A percentile compares a stretch with the other conserved stretches of the same genome.
These are phyloP conservation scores for Oscarella lobularis DNA, from an alignment of 37 sponge, comb jelly and placozoan species.

Conservation along the genomic window DNA sequence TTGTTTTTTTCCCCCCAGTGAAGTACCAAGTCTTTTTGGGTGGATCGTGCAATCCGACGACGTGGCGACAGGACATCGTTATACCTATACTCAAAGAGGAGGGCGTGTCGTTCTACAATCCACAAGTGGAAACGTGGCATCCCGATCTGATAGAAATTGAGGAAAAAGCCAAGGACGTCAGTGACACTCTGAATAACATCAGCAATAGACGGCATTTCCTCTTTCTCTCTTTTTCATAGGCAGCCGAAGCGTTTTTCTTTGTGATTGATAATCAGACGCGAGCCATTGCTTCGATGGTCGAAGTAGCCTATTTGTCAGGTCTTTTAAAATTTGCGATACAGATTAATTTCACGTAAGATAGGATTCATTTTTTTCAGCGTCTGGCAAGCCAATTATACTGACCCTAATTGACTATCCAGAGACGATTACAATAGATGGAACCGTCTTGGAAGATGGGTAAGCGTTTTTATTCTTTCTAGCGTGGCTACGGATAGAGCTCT, in stretches of 20 bases:
- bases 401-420: neutral
- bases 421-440: neutral
- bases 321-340: slow-evolving; percentile 4
- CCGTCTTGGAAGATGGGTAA: too few relatives aligned
- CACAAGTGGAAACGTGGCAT: slow-evolving; percentile 87
- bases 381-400: neutral
- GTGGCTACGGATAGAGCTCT: neutral
- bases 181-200: neutral
- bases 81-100: slow-evolving; percentile 51
- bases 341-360: neutral
- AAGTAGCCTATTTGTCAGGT: slow-evolving; percentile 55
- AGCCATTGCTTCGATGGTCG: slow-evolving; percentile 75
- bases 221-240: slow-evolving; percentile 1
- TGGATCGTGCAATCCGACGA: slow-evolving; percentile 93
- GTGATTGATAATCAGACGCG: slow-evolving; percentile 80
- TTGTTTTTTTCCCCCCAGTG: too few relatives aligned
- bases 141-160: slow-evolving; percentile 78
- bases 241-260: slow-evolving; percentile 49
- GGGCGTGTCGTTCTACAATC: slow-evolving; percentile 70
- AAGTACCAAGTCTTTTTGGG: slow-evolving; percentile 64
- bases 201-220: neutral
- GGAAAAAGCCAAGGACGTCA: slow-evolving; percentile 60
- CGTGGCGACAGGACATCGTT: slow-evolving; percentile 64
- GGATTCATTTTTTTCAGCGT: neutral
- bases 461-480: too few relatives aligned